Conservation (phyloP, 2,113 vertebrate species). For the Eubucco bourcierii region DNA sequence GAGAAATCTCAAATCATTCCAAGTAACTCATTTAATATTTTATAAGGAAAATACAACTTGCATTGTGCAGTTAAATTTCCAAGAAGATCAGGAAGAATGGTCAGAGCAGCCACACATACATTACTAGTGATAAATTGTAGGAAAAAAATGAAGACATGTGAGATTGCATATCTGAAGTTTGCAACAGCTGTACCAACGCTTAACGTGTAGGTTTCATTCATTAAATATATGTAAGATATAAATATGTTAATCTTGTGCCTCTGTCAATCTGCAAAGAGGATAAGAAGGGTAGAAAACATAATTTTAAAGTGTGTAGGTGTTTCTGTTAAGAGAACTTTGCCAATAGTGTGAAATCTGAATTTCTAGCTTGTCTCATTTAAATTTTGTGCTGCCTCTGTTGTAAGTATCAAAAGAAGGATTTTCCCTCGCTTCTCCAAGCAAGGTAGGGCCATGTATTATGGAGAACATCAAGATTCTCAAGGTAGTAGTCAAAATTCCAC, state of each 20-base stretch:
- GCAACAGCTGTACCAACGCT: not conserved
- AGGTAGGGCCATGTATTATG: not conserved
- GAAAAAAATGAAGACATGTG: conserved; percentile 16
- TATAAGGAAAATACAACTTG: conserved; percentile 65
- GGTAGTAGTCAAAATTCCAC: not conserved
- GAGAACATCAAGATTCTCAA: not conserved
- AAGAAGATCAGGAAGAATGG: conserved; percentile 41
- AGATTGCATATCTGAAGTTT: conserved; percentile 11
- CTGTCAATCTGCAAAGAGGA: conserved; percentile 42
- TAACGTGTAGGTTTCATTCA: conserved; percentile 58
- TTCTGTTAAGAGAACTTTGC: conserved; percentile 46
- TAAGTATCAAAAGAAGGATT: not conserved
- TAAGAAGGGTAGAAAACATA: conserved; percentile 45
- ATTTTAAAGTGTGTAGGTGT: conserved; percentile 54
- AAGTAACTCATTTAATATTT: conserved; percentile 69
- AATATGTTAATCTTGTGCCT: conserved; percentile 60
- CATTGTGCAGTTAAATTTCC: conserved; percentile 50
- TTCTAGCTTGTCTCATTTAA: conserved; percentile 38
- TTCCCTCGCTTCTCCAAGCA: not conserved
- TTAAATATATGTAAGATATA: conserved; percentile 54
- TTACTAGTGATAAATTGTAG: conserved; percentile 9
- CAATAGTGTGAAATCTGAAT: conserved; percentile 29
- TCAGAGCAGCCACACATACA: not conserved
- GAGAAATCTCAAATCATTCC: conserved; percentile 58
- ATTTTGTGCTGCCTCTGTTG: not conserved